phyloP scores from a whole-genome alignment of 2,797 vertebrate genomes.

The Hoplostethus atlanticus region DNA sequence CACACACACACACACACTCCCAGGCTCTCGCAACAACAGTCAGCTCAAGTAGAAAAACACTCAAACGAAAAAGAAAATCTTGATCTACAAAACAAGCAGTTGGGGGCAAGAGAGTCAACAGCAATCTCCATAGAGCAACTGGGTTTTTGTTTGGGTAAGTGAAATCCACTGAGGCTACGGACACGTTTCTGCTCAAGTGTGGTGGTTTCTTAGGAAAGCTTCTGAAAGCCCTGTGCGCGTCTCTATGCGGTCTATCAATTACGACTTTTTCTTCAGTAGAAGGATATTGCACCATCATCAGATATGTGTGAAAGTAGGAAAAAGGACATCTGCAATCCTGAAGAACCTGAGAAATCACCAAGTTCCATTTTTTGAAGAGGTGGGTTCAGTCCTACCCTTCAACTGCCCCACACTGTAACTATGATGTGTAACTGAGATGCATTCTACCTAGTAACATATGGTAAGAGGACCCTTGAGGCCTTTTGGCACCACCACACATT shows the following conservation, averaged over 20 bases:
- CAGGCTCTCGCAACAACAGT: slow-evolving; percentile 6
- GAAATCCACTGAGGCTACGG: slow-evolving; percentile 31
- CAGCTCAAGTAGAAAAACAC: slow-evolving; percentile 37
- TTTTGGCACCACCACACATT: neutral
- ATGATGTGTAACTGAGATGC: neutral
- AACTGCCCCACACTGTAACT: neutral
- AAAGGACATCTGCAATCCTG: neutral
- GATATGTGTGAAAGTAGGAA: slow-evolving; percentile 12
- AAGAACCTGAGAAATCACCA: no score
- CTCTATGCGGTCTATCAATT: slow-evolving; percentile 18
- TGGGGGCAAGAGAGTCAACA: slow-evolving; percentile 55
- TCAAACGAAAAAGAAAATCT: slow-evolving; percentile 30
- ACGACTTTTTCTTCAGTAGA: slow-evolving; percentile 16
- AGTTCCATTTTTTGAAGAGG: no score
- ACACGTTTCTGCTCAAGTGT: slow-evolving; percentile 26
- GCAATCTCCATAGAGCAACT: slow-evolving; percentile 49
- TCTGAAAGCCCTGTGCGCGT: slow-evolving; percentile 11
- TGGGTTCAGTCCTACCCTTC: neutral
- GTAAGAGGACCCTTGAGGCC: neutral
- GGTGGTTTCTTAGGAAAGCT: slow-evolving; percentile 29
- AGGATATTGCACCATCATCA: slow-evolving; percentile 28
- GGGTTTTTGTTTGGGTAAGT: slow-evolving; percentile 23
- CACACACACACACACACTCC: slow-evolving; percentile 14
- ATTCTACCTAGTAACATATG: neutral
- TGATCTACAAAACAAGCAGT: slow-evolving; percentile 53